phyloP scores from a whole-genome alignment of 2,888 invertebrate species.

The Torymus tubicola region DNA sequence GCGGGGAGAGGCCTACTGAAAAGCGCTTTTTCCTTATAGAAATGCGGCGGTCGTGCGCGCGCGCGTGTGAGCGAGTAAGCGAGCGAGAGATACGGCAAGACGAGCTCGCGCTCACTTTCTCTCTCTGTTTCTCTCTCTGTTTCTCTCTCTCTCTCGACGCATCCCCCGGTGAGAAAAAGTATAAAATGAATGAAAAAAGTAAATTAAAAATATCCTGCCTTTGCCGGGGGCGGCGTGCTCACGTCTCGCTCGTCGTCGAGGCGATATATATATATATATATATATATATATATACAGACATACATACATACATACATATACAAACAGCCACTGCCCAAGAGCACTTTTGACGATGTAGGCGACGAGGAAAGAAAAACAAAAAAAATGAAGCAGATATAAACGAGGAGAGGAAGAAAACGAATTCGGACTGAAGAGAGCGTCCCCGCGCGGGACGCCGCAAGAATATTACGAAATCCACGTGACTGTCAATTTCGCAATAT shows the following conservation, averaged over 20 bases:
- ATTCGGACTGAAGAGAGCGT: conserved; percentile 57
- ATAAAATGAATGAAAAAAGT: conserved; percentile 5
- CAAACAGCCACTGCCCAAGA: conserved; percentile 18
- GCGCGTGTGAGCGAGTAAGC: background rate
- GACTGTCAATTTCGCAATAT: conserved; percentile 65
- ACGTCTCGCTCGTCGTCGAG: background rate
- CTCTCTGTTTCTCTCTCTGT: too few relatives aligned
- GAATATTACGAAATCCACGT: conserved; percentile 62
- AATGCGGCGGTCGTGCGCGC: background rate
- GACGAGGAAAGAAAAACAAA: conserved; percentile 12
- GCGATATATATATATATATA: too few relatives aligned
- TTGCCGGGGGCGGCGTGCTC: conserved; percentile 26
- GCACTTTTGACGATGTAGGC: conserved; percentile 27
- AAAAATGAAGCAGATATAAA: background rate
- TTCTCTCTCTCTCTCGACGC: too few relatives aligned
- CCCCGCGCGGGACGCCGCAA: conserved; percentile 30
- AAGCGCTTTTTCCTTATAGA: conserved; percentile 20
- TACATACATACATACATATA: too few relatives aligned
- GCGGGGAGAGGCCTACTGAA: conserved; percentile 17
- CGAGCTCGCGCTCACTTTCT: too few relatives aligned
- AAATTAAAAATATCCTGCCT: conserved; percentile 33
- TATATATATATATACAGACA: too few relatives aligned
- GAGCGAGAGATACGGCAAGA: too few relatives aligned
- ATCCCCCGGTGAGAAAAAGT: conserved; percentile 11
- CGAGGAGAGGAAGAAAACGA: conserved; percentile 57